Percentiles rank a stretch among this genome's conserved stretches.
These are phyloP conservation scores for Dryas iulia DNA, from an alignment of 1,140 invertebrate species.

Conservation along the genomic window DNA sequence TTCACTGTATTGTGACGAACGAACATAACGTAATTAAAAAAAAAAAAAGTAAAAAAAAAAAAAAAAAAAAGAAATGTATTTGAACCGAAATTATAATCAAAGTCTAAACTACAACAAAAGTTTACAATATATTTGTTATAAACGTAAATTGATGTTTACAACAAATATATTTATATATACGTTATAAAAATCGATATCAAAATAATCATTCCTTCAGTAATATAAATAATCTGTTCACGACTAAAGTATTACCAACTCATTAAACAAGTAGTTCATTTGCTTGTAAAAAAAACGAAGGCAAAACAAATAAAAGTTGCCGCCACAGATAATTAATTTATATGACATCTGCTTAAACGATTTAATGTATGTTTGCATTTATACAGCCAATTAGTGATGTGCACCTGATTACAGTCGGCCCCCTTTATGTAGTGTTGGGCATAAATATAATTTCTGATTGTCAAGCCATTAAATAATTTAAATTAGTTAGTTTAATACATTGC, in stretches of 20 bases:
- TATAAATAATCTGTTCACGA: background rate
- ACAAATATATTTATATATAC: too few relatives aligned
- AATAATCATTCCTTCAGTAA: background rate
- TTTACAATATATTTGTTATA: too few relatives aligned
- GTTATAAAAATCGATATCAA: background rate
- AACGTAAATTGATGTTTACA: too few relatives aligned
- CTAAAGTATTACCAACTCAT: background rate
- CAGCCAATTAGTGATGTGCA: constrained; percentile 24
- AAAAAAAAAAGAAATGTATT: too few relatives aligned
- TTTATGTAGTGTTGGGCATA: constrained; percentile 12
- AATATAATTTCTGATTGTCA: constrained; percentile 10
- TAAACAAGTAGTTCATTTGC: background rate
- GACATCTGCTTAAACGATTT: constrained; percentile 16
- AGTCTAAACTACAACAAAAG: too few relatives aligned
- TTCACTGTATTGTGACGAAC: too few relatives aligned
- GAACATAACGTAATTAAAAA: too few relatives aligned
- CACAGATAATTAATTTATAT: constrained; percentile 15
- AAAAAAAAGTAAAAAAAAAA: too few relatives aligned
- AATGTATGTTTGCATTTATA: constrained; percentile 12
- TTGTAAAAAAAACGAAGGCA: background rate
- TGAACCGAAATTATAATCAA: too few relatives aligned
- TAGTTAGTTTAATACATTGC: constrained; percentile 5
- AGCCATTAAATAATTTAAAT: constrained; percentile 1
- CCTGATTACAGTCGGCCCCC: constrained; percentile 10
- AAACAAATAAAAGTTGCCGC: constrained; percentile 1